A percentile compares a stretch with the other conserved stretches of the same genome.
phyloP scores from a whole-genome alignment of 2,888 invertebrate species.

The Sarcophaga variegata region DNA sequence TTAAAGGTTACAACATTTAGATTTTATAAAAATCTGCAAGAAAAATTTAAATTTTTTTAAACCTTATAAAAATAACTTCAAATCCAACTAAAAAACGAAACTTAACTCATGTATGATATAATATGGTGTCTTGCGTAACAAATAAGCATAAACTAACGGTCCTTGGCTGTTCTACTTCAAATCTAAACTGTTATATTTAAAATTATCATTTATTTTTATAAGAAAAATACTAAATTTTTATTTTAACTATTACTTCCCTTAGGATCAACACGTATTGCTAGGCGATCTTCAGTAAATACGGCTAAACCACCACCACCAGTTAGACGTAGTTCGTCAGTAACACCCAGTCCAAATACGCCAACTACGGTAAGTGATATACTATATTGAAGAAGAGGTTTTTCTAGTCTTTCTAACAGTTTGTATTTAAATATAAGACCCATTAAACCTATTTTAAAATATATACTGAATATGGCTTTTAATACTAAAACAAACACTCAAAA shows the following conservation, averaged over 20 bases:
- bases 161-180: conserved; percentile 43
- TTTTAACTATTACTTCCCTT: background rate
- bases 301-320: conserved; percentile 92
- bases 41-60: background rate
- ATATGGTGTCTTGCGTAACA: conserved; percentile 72
- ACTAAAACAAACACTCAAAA: conserved; percentile 22
- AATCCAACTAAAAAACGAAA: conserved; percentile 14
- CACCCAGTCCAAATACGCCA: conserved; percentile 79
- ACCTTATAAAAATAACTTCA: conserved; percentile 13
- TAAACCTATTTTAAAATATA: background rate
- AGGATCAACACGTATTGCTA: conserved; percentile 80
- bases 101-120: conserved; percentile 51
- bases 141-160: conserved; percentile 69
- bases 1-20: background rate
- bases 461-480: background rate
- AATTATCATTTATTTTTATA: background rate
- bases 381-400: no score
- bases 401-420: background rate
- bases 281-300: conserved; percentile 81
- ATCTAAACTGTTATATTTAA: background rate
- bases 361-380: conserved; percentile 76
- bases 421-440: background rate
- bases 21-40: background rate
- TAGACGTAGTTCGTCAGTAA: conserved; percentile 88
- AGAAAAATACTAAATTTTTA: conserved; percentile 38